Conservation (phyloP, 2,888 invertebrate genomes). For the Stenolophus ochropezus region DNA sequence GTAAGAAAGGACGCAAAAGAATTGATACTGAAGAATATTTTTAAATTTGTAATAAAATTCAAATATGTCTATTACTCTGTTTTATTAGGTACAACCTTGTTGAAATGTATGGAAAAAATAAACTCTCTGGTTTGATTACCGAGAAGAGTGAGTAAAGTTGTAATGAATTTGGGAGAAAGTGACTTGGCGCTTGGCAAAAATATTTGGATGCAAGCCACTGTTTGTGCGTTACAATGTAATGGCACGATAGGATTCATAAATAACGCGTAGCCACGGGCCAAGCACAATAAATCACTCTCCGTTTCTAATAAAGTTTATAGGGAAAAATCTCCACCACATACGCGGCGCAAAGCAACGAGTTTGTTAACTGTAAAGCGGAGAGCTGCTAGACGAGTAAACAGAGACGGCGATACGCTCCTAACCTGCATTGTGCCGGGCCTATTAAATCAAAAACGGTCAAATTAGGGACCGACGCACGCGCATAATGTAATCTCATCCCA, state of each 20-base stretch:
- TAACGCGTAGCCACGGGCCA: conserved; percentile 35
- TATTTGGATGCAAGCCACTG: conserved; percentile 44
- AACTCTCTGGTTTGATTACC: too few relatives aligned
- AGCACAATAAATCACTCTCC: conserved; percentile 58
- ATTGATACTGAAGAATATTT: too few relatives aligned
- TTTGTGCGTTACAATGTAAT: conserved; percentile 47
- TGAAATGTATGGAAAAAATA: too few relatives aligned
- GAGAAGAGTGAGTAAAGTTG: too few relatives aligned
- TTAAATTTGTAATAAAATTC: too few relatives aligned
- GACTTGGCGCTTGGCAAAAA: conserved; percentile 7
- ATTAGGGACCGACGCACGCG: conserved; percentile 53
- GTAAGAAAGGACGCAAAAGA: too few relatives aligned
- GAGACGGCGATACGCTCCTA: conserved; percentile 37
- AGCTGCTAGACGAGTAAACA: conserved; percentile 38
- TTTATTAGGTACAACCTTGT: too few relatives aligned
- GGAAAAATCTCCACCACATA: conserved; percentile 52
- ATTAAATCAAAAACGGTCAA: conserved; percentile 60
- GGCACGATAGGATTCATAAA: conserved; percentile 57
- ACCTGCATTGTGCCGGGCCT: conserved; percentile 39
- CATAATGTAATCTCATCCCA: conserved; percentile 46
- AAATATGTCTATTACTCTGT: too few relatives aligned
- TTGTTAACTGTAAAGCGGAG: conserved; percentile 10
- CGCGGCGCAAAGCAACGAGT: conserved; percentile 27
- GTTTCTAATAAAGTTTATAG: conserved; percentile 59
- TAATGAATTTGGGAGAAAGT: background rate